These are phyloP conservation scores for Dinocampus coccinellae DNA, from an alignment of 2,888 invertebrate genomes.

Conservation along the genomic window DNA sequence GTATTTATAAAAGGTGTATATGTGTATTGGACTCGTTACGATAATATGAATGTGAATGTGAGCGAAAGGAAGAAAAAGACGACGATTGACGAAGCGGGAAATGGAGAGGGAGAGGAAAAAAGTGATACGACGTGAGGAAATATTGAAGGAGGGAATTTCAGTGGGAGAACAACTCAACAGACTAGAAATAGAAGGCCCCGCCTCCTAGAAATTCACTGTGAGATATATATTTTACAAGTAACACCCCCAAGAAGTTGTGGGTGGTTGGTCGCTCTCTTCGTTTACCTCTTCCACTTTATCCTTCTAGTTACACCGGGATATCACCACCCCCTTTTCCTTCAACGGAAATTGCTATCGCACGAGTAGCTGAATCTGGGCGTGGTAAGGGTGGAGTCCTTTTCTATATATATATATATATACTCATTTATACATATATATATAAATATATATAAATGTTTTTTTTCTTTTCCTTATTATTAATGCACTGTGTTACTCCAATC, in stretches of 20 bases:
- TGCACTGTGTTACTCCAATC: too few relatives aligned
- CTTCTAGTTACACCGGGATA: constrained; percentile 14
- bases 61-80: too few relatives aligned
- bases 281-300: constrained; percentile 30
- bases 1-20: too few relatives aligned
- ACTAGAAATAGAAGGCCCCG: constrained; percentile 60
- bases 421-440: too few relatives aligned
- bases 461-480: too few relatives aligned
- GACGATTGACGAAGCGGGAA: background rate
- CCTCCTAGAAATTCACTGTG: constrained; percentile 61
- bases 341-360: background rate
- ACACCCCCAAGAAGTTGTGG: constrained; percentile 48
- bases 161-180: constrained; percentile 31
- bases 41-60: too few relatives aligned
- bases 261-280: constrained; percentile 41
- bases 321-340: constrained; percentile 8
- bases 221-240: constrained; percentile 31
- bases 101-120: background rate
- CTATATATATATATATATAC: constrained; percentile 40
- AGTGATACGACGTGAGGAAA: background rate
- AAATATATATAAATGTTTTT: constrained; percentile 13
- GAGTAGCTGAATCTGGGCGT: constrained; percentile 49
- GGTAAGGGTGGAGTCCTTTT: constrained; percentile 61
- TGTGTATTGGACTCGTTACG: too few relatives aligned
- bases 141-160: constrained; percentile 23